phyloP scores from a whole-genome alignment of 2,888 invertebrate species.

The Metacarcinus magister region DNA sequence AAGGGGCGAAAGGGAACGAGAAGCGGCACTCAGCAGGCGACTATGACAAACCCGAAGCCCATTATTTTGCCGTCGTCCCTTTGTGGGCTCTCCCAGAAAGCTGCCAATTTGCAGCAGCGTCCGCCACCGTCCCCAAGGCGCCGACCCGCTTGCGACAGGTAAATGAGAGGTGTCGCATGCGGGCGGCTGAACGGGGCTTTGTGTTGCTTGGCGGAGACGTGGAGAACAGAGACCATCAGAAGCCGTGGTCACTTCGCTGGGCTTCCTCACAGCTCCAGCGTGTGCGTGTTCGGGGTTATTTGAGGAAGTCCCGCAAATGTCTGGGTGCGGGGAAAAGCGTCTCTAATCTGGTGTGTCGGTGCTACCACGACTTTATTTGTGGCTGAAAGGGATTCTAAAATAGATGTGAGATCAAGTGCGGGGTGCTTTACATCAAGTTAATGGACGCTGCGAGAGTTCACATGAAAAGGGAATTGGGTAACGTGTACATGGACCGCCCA shows the following conservation, averaged over 20 bases:
- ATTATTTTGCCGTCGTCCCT: constrained; percentile 44
- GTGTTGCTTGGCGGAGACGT: constrained; percentile 38
- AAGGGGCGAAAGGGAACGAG: neutral
- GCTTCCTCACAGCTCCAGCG: constrained; percentile 46
- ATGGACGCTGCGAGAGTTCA: neutral
- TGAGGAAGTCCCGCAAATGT: constrained; percentile 40
- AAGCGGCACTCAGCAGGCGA: constrained; percentile 50
- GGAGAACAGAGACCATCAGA: constrained; percentile 17
- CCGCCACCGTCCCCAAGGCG: constrained; percentile 14
- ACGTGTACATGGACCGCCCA: neutral
- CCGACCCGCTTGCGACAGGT: constrained; percentile 56
- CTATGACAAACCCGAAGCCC: constrained; percentile 51
- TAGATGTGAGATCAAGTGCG: neutral
- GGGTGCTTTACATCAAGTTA: constrained; percentile 37
- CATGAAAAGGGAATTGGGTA: neutral
- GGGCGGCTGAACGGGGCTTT: constrained; percentile 45
- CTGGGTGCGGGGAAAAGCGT: constrained; percentile 53
- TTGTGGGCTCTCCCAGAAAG: constrained; percentile 54
- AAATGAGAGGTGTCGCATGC: constrained; percentile 63
- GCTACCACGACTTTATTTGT: constrained; percentile 54
- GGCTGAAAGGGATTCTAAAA: constrained; percentile 14
- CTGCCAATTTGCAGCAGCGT: constrained; percentile 54
- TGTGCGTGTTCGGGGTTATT: constrained; percentile 49
- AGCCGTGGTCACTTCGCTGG: constrained; percentile 43
- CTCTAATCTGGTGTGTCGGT: constrained; percentile 40